phyloP scores from a whole-genome alignment of 2,797 vertebrate genomes.

The Clangula hyemalis region DNA sequence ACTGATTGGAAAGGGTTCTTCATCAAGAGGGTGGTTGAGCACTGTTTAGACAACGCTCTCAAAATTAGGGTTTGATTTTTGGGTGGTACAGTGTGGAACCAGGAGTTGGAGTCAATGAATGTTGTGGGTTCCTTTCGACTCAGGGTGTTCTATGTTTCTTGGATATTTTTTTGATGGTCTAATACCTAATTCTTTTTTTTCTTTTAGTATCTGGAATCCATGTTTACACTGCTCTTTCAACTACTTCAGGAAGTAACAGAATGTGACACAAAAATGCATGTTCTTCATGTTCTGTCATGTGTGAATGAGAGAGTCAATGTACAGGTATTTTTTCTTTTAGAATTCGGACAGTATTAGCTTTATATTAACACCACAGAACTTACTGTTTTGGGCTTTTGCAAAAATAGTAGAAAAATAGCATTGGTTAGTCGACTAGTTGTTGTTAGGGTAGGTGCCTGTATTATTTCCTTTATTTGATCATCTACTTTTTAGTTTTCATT shows the following conservation, averaged over 20 bases:
- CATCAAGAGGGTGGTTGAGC: too few species aligned
- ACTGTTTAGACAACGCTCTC: too few species aligned
- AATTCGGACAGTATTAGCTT: background rate
- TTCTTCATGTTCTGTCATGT: slow-evolving; percentile 95
- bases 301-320: slow-evolving; percentile 95
- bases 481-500: background rate
- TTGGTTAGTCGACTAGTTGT: background rate
- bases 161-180: background rate
- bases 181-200: background rate
- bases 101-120: too few species aligned
- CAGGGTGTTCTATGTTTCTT: too few species aligned
- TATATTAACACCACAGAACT: background rate
- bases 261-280: slow-evolving; percentile 98
- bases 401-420: background rate
- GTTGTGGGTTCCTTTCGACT: too few species aligned
- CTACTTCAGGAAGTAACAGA: slow-evolving; percentile 95
- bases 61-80: too few species aligned
- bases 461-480: background rate
- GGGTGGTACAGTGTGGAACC: too few species aligned
- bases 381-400: background rate
- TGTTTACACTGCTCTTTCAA: slow-evolving; percentile 94
- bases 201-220: slow-evolving; percentile 90
- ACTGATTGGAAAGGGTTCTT: background rate
- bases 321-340: slow-evolving; percentile 84
- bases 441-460: background rate